Evolutionary conservation across 2,797 vertebrate species (phyloP), one percentile per base, ranked within the genome.

Genomic region (Neoniphon sammara): DNA sequence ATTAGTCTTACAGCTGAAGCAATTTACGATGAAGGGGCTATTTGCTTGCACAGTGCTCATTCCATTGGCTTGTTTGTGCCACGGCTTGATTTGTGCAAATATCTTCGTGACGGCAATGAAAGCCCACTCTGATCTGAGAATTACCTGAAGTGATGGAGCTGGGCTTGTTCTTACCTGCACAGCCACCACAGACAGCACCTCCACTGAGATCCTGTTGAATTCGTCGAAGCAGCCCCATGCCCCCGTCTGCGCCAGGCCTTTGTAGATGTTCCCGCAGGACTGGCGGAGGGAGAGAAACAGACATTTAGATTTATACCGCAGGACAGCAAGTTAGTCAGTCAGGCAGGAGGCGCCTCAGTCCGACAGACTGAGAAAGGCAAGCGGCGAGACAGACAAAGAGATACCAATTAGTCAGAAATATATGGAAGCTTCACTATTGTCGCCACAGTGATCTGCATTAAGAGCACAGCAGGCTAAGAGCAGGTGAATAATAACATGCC

Each of bases 171-270:
- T 87, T 91, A 99, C 98, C 96, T 99, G 97, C 0, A 98, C 96
- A 3, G 97, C 98, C 56, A 99, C 97, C 79, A 99, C 97, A 0
- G 98, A 99, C 73, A 99, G 93, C 61, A 99, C 98, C 77, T 99
- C 98, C 84, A 98, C 97, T 0, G 97, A 98, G 81, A 99, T 98
- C 81, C 98, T 92, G 92, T 98, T 99, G 75, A 99, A 99, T 75
- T 99, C 98, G 65, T 99, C 98, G 69, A 99, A 99, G 90, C 98
- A 99, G 88, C 98, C 98, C 97, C 98, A 99, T 47, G 97, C 96
- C 23, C 98, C 97, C 0, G 96, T 97, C 92, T 98, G 98, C 66
- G 97, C 96, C 76, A 98, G 94, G 67, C 97, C 97, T 94, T 98
- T 99, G 92, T 98, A 99, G 93, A 99, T 98, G 93, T 95, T 97